phyloP scores from a whole-genome alignment of 2,888 invertebrate species.

The Drosophila setosimentum region DNA sequence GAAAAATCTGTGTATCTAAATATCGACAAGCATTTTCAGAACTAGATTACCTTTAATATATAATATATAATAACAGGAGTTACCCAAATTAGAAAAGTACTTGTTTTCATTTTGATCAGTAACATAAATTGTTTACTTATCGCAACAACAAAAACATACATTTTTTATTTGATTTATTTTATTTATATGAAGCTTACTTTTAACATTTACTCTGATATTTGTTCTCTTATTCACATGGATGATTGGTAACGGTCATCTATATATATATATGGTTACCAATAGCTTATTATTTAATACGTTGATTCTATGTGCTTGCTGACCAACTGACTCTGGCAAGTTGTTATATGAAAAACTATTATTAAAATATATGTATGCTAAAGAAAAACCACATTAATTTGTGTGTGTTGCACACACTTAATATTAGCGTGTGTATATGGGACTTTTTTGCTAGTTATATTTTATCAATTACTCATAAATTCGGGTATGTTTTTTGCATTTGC shows the following conservation, averaged over 20 bases:
- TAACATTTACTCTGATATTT: no score
- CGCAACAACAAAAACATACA: no score
- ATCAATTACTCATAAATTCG: slow-evolving; percentile 56
- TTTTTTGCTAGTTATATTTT: slow-evolving; percentile 3
- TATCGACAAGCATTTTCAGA: no score
- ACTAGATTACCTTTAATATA: neutral
- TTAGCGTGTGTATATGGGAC: neutral
- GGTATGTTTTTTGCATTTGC: slow-evolving; percentile 9
- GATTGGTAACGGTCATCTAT: no score
- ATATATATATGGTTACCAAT: neutral
- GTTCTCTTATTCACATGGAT: no score
- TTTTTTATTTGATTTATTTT: neutral
- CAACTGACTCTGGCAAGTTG: neutral
- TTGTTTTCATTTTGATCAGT: neutral
- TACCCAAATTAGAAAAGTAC: neutral
- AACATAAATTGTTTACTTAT: neutral
- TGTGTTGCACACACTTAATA: neutral
- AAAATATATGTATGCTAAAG: no score
- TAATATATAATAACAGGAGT: neutral
- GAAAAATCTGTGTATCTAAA: no score
- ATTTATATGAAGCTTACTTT: neutral
- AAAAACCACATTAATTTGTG: neutral
- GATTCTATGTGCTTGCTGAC: neutral
- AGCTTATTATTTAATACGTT: neutral
- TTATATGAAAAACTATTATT: neutral